Base-by-base conservation (phyloP, 2,888 invertebrate genomes). In the Eristalinus aeneus region DNA sequence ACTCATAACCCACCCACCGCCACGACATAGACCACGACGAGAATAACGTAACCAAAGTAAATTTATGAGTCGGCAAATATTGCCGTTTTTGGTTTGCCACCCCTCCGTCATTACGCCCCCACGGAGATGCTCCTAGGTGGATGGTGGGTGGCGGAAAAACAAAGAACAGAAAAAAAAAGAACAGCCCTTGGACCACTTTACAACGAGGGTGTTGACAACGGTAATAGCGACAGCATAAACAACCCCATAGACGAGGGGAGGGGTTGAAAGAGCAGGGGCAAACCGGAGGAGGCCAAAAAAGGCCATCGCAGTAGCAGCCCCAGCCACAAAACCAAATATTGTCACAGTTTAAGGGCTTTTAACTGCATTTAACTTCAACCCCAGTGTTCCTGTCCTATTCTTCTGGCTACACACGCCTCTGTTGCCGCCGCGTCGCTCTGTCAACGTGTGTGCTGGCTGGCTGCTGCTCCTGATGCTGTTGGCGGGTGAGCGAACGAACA, bases 31-130 rank as follows among this genome's bases (percentile, higher is more conserved):
- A 77, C 58, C 56, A 53, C 73, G 69, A 77, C 69, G 65, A 86
- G 71, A 86, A 86, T 86, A 86, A 81, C 81, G 58, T 77, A 81
- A 81, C 76, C 85, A 86, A 86, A 76, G 76, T 64, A 86, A 86
- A 86, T 86, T 86, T 86, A 86, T 81, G 76, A 81, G 60, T 86
- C 72, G 81, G 73, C 73, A 81, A 81, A 86, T 77, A 86, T 81
- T 85, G 80, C 84, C 75, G 75, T 65, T 84, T 31, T 75, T 71
- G 79, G 61, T 61, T 53, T 64, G n/a, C 31, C 34, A 20, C 39
- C 68, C 63, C 53, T 22, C n/a, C 31, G 2, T 53, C 63, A 72
- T 31, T 46, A 22, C 67, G 16, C 27, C 23, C 34, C 67, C 72
- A 31, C 72, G 54, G 54, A 76, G 75, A 81, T 68, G 69, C 69